These are phyloP conservation scores for Drosophila lacteicornis DNA, from an alignment of 1,140 invertebrate genomes.

Conservation along the genomic window DNA sequence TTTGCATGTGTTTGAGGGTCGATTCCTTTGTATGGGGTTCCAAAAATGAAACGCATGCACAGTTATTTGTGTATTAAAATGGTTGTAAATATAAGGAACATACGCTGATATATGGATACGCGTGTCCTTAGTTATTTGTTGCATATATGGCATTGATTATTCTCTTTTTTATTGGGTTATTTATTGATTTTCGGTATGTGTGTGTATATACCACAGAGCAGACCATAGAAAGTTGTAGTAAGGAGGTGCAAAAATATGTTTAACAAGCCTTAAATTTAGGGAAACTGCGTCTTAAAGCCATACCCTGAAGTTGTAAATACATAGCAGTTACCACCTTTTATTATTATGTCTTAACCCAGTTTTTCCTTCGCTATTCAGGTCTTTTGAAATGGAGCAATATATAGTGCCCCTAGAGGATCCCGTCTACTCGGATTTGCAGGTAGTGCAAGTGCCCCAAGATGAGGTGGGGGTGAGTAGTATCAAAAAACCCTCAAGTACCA, in stretches of 20 bases:
- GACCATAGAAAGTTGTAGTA: too few relatives aligned
- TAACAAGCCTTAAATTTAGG: too few relatives aligned
- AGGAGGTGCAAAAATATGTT: background rate
- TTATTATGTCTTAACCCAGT: background rate
- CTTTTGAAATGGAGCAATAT: slow-evolving; percentile 62
- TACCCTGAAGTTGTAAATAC: too few relatives aligned
- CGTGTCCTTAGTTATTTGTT: background rate
- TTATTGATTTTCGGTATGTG: background rate
- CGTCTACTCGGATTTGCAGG: slow-evolving; percentile 76
- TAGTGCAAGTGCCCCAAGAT: slow-evolving; percentile 79
- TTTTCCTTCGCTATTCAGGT: background rate
- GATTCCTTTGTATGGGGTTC: background rate
- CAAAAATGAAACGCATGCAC: slow-evolving; percentile 16
- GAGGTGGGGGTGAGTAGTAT: slow-evolving; percentile 73
- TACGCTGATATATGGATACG: background rate
- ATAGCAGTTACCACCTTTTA: background rate
- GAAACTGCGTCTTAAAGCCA: too few relatives aligned
- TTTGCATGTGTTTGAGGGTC: background rate
- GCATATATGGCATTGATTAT: background rate
- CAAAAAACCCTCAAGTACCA: too few relatives aligned
- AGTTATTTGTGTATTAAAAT: slow-evolving; percentile 5
- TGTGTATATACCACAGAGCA: background rate
- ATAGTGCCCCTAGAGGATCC: slow-evolving; percentile 68
- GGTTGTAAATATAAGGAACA: slow-evolving; percentile 4
- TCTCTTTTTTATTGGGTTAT: background rate